These are phyloP conservation scores for Spodoptera exigua DNA, from an alignment of 2,888 invertebrate genomes.

Conservation along the genomic window DNA sequence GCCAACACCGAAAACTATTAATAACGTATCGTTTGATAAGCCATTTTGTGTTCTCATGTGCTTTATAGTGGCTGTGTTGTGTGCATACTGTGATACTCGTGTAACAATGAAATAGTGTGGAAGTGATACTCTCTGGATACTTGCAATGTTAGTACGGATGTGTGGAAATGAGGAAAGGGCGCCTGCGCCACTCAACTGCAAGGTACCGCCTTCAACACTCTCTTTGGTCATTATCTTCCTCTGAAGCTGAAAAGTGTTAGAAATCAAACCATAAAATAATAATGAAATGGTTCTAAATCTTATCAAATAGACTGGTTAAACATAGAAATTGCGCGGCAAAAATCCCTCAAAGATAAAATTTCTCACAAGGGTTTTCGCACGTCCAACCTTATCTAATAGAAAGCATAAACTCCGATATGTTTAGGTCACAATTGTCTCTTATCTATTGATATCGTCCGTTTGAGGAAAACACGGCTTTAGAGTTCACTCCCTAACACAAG, in stretches of 20 bases:
- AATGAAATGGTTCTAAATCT: no score
- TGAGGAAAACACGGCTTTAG: conserved; percentile 19
- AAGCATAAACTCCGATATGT: not conserved
- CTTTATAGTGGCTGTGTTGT: conserved; percentile 35
- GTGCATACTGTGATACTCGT: conserved; percentile 65
- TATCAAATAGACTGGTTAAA: no score
- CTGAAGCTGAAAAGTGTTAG: no score
- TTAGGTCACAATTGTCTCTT: not conserved
- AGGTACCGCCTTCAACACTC: conserved; percentile 67
- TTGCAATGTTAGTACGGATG: conserved; percentile 73
- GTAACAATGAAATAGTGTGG: conserved; percentile 67
- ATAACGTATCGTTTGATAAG: conserved; percentile 55
- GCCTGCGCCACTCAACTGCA: conserved; percentile 65
- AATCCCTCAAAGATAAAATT: no score
- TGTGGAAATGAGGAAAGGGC: conserved; percentile 73
- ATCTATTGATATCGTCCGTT: conserved; percentile 13
- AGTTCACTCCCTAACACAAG: conserved; percentile 5
- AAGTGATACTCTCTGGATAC: conserved; percentile 55
- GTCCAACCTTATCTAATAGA: not conserved
- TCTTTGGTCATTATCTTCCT: no score
- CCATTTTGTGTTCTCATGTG: conserved; percentile 41
- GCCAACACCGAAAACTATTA: conserved; percentile 37
- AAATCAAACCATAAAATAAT: no score
- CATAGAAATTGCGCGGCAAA: no score
- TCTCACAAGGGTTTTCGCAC: not conserved